Evolutionary conservation across 2,113 vertebrate genomes (phyloP).

Genomic region (Podarcis raffonei): DNA sequence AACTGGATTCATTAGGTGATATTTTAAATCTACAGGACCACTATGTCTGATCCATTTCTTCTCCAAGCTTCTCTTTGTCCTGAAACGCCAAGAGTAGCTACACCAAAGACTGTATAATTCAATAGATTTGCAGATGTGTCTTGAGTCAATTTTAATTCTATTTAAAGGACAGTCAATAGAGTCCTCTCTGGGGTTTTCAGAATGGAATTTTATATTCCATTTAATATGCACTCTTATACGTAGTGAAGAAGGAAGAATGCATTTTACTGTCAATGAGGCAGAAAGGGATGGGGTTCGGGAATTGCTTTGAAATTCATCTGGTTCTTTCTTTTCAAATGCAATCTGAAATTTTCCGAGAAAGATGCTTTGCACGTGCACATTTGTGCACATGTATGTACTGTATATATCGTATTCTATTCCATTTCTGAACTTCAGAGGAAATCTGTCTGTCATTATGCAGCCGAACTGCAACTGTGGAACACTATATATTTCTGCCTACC

Average conservation of each 20-base stretch:
- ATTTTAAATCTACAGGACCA: neutral
- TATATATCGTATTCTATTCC: no score
- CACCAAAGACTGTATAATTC: constrained; percentile 67
- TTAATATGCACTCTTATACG: constrained; percentile 56
- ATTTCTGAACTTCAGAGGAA: no score
- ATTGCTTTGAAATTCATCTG: constrained; percentile 33
- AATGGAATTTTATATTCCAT: constrained; percentile 72
- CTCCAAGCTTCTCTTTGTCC: constrained; percentile 47
- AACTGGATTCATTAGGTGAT: neutral
- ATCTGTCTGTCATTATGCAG: no score
- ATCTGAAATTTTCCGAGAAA: constrained; percentile 18
- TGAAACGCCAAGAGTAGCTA: constrained; percentile 57
- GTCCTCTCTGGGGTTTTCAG: constrained; percentile 71
- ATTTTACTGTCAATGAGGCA: constrained; percentile 54
- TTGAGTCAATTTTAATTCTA: constrained; percentile 81
- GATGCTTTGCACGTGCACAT: no score
- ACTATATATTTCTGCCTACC: no score
- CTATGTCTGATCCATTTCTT: constrained; percentile 27
- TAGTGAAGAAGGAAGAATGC: constrained; percentile 13
- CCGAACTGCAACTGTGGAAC: no score
- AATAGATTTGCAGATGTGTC: constrained; percentile 76
- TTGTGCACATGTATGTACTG: no score
- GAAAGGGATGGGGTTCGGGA: constrained; percentile 18
- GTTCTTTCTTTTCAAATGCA: constrained; percentile 40
- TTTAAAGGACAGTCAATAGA: constrained; percentile 81